Conservation (phyloP, 2,797 vertebrate genomes). For the Hypotaenidia okinawae region DNA sequence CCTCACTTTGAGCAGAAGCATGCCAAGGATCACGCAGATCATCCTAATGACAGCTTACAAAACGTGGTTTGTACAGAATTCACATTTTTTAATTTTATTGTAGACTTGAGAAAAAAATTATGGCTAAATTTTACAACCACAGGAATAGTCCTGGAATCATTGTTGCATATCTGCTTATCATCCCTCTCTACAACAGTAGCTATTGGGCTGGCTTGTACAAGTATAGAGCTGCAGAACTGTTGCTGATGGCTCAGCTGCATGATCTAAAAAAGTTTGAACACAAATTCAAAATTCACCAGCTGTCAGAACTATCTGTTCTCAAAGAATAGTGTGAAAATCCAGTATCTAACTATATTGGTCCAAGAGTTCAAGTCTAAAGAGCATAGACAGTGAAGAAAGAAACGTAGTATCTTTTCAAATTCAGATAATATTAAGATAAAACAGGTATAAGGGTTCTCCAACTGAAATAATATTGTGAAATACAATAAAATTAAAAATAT, state of each 20-base stretch:
- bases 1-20: background rate
- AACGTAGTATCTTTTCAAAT: background rate
- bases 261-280: background rate
- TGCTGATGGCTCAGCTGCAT: background rate
- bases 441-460: background rate
- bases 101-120: background rate
- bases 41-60: background rate
- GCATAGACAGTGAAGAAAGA: background rate
- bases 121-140: background rate
- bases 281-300: background rate
- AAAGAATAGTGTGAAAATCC: background rate
- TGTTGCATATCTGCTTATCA: background rate
- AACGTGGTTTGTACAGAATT: background rate
- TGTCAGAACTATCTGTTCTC: background rate
- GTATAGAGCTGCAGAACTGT: background rate
- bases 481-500: background rate
- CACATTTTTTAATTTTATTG: background rate
- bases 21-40: background rate
- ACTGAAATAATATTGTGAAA: background rate
- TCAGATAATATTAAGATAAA: background rate
- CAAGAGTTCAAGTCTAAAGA: background rate
- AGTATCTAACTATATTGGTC: background rate
- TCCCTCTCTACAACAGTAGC: background rate
- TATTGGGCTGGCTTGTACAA: background rate
- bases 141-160: background rate